Evolutionary conservation across 2,888 invertebrate species (phyloP), one percentile per base, ranked within the genome.

Genomic region (Allygus modestus): DNA sequence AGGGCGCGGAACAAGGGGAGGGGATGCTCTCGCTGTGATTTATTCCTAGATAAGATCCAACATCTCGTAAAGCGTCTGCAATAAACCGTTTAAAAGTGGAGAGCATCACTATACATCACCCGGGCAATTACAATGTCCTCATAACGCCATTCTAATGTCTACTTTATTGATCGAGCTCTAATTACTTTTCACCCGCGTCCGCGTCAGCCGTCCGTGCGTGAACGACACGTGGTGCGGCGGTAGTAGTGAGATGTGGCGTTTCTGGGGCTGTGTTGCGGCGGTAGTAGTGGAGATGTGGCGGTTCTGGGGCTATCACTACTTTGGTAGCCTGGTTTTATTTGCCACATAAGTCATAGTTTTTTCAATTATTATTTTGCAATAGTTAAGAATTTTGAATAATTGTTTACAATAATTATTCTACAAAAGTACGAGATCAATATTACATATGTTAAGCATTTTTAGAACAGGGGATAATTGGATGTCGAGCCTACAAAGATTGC

Each of bases 1-100:
- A 33, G 75, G 75, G 43, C 33, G 43, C 33, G 15, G 26, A 65
- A 20, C 20, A 1, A 37, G 11, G 69, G 69, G 69, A 28, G 28
- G 37, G 31, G n/a, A n/a, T 58, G 1, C n/a, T 79, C 79, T 20
- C 11, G 26, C 28, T 26, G 51, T 79, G 79, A 79, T 79, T 54
- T 58, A 79, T 79, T n/a, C 33, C 79, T 7, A 28, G 79, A 79
- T 79, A 79, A 79, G 79, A 54, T 33, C 33, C 28, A 58, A 33
- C 79, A 33, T 54, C 79, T 79, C 79, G 79, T 79, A 79, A 79
- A 77, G 31, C 37, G 79, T 31, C 37, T 20, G 58, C 79, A 31
- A 58, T 79, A 79, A 58, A 79, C 28, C 37, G 79, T 37, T 79
- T 58, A 79, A 46, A 79, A 79, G 33, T 79, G 54, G 77, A 77